These are phyloP conservation scores for Parascotia fuliginaria DNA, from an alignment of 2,888 invertebrate species.

Conservation along the genomic window DNA sequence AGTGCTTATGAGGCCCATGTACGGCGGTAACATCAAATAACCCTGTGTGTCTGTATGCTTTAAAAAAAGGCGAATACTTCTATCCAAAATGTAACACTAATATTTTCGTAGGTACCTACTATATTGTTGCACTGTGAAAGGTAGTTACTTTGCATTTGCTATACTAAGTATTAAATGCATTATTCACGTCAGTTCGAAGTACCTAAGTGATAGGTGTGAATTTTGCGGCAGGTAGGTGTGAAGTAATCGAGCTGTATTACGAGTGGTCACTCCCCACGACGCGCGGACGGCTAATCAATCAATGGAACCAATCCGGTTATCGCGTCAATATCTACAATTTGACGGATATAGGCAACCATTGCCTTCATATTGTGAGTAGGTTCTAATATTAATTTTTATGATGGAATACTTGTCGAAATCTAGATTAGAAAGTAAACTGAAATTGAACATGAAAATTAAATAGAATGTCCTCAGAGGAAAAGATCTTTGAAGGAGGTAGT, in stretches of 20 bases:
- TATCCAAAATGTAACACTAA: no score
- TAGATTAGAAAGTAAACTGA: no score
- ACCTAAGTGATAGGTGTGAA: conserved; percentile 35
- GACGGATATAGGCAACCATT: neutral
- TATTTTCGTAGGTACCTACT: neutral
- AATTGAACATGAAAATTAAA: no score
- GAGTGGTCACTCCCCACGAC: conserved; percentile 36
- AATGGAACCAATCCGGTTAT: conserved; percentile 44
- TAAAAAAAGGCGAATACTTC: no score
- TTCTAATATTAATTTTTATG: neutral
- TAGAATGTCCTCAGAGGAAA: no score
- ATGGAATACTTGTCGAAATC: neutral
- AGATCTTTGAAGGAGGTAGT: no score
- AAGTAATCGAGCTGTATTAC: conserved; percentile 36
- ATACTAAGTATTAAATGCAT: conserved; percentile 14
- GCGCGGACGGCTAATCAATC: conserved; percentile 56
- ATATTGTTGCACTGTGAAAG: conserved; percentile 6
- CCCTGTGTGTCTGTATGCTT: no score
- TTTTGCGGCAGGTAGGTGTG: conserved; percentile 26
- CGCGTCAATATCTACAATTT: conserved; percentile 1
- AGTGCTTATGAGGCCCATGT: no score
- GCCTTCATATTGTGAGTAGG: neutral
- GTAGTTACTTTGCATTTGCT: conserved; percentile 22
- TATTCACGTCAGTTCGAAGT: conserved; percentile 13
- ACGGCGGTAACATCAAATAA: no score